Base-by-base conservation (phyloP, 2,113 vertebrate species). In the Gasterosteus aculeatus region DNA sequence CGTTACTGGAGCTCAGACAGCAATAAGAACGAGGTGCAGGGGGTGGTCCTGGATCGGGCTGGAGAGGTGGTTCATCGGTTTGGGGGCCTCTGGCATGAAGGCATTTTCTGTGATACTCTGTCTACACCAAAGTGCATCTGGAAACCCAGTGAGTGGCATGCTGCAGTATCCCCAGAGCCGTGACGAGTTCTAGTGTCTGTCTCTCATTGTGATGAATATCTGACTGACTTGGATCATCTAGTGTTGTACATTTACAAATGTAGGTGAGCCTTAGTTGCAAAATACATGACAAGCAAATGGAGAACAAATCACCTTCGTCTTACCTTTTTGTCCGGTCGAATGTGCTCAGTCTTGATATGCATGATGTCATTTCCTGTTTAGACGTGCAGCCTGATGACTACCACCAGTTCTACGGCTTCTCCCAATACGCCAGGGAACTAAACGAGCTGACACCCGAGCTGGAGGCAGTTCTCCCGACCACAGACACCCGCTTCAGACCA, bases 11-110 rank as follows among this genome's bases (percentile, higher is more conserved):
- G 92, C 44, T 95, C 96, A 7, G 95, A 93, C 7, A 77, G 79
- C 79, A 94, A 83, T n/a, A 87, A 95, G 83, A 97, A 97, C 1
- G 96, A 97, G 92, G 95, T 97, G 10, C 96, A 96, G 80, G 97
- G 97, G 0, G 94, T 93, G 0, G 96, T 98, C 77, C 89, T 97
- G 83, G 94, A 96, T 88, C 85, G 75, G 64, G 87, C 91, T 0
- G 97, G 97, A 56, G 90, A 92, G 0, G 95, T 96, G 77, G 92
- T 97, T 70, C 96, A 98, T 86, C 95, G 95, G 1, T 95, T 98
- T 22, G 96, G 95, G 0, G 97, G 97, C 6, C 94, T 95, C 29
- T 98, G 97, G 97, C 95, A 97, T 2, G 95, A 98, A 71, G 97
- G 96, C 26, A 95, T 98, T 66, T 96, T 94, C 91, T 96, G 96